phyloP scores from a whole-genome alignment of 1,140 invertebrate genomes.

The Drosophila eugracilis region DNA sequence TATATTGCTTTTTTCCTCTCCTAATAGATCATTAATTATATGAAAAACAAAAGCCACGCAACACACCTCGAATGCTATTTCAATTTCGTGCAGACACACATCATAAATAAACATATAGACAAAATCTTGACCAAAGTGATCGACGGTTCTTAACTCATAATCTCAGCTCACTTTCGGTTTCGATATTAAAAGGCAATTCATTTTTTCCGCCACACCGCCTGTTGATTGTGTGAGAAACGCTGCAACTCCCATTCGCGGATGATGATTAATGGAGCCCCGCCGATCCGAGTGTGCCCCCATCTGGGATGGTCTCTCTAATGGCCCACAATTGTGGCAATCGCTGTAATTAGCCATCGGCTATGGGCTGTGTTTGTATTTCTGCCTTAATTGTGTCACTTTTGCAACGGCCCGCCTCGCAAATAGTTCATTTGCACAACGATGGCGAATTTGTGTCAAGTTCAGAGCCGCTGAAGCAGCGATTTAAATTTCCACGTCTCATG shows the following conservation, averaged over 20 bases:
- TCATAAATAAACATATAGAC: conserved; percentile 41
- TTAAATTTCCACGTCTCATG: conserved; percentile 32
- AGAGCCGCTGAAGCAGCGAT: conserved; percentile 23
- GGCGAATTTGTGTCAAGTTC: conserved; percentile 73
- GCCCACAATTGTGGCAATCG: conserved; percentile 52
- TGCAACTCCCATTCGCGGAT: conserved; percentile 40
- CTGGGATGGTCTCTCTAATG: conserved; percentile 50
- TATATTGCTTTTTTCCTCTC: conserved; percentile 39
- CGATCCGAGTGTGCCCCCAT: conserved; percentile 37
- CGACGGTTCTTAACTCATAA: conserved; percentile 58
- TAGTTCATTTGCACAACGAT: conserved; percentile 51
- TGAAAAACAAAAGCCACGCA: conserved; percentile 38
- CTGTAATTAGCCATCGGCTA: conserved; percentile 53
- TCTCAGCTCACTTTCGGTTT: conserved; percentile 64
- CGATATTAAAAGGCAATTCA: conserved; percentile 71
- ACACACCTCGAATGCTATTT: conserved; percentile 57
- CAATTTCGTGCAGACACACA: conserved; percentile 58
- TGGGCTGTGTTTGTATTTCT: conserved; percentile 9
- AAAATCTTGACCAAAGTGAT: conserved; percentile 38
- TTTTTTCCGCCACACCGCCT: conserved; percentile 30
- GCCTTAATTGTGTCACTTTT: conserved; percentile 61
- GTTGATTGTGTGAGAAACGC: conserved; percentile 39
- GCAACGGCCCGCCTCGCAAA: conserved; percentile 52
- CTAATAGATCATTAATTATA: conserved; percentile 72
- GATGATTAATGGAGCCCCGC: conserved; percentile 65